Evolutionary conservation across 2,888 invertebrate genomes (phyloP).

Genomic region (Himalopsyche tibetana): DNA sequence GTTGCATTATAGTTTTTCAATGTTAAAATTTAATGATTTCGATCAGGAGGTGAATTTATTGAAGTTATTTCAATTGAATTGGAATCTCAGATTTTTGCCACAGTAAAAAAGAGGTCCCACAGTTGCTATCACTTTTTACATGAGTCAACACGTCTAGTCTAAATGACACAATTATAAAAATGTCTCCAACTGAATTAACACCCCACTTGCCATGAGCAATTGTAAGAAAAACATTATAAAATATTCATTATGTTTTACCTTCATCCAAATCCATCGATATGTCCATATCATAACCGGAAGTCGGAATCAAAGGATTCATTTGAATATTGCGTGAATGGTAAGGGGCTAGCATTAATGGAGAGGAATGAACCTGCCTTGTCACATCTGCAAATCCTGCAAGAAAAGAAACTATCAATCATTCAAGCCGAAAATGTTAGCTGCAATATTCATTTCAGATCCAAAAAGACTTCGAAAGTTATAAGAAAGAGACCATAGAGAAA

Average conservation of each 20-base stretch:
- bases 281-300: conserved; percentile 58
- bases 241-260: conserved; percentile 41
- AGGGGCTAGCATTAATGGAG: conserved; percentile 67
- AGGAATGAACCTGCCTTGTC: conserved; percentile 74
- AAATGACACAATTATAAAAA: no score
- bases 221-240: background rate
- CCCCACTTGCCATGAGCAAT: background rate
- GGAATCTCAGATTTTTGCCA: no score
- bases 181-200: conserved; percentile 14
- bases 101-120: no score
- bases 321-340: conserved; percentile 48
- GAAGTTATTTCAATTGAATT: no score
- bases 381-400: conserved; percentile 71
- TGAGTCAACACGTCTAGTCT: no score
- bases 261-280: conserved; percentile 61
- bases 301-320: conserved; percentile 46
- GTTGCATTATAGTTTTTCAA: no score
- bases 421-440: background rate
- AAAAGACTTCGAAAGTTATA: background rate
- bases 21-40: no score
- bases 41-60: no score
- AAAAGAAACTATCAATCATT: conserved; percentile 1
- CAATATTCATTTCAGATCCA: background rate
- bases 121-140: no score
- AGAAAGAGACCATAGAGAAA: no score